Evolutionary conservation across 1,140 invertebrate genomes (phyloP), one percentile per base, ranked within the genome.

Genomic region (Nasonia giraulti): DNA sequence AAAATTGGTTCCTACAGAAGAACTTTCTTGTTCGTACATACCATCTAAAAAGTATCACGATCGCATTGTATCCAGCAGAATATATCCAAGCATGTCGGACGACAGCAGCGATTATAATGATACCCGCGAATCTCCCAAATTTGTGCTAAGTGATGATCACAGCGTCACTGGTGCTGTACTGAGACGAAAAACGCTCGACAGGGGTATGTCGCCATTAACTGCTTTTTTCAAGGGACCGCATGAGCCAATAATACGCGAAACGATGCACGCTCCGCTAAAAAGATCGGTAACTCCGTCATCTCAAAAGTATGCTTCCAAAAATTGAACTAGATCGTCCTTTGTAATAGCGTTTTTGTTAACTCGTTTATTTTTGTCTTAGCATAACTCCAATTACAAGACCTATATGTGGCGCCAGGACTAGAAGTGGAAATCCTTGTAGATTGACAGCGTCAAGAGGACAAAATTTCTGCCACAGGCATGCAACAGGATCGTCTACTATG

Each of bases 1-100:
- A 11, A 89, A 85, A 85, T 82, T 86, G 4, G 62, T 73, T 0
- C 86, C 87, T 7, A 87, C 86, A 14, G 92, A 93, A 82, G 89
- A 91, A 47, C 80, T 92, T 10, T 91, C 91, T 10, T 93, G 92
- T 71, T 92, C 92, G 1, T 93, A 93, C 82, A 44, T 88, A 6
- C 87, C 91, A 4, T 86, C 89, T 1, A 90, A 81, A 31, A 91
- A 88, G 83, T 66, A 27, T 55, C 88, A 55, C 0, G 89, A 92
- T n/a, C 89, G 88, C 31, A 73, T 89, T 55, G 8, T 90, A 20
- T 79, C 27, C 5, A 87, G 86, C 8, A 86, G 86, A 27, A 69
- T 81, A 40, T 37, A 33, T 68, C 71, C 85, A 5, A 89, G 87
- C 80, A 78, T 87, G 50, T 90, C 90, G 0, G 88, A 92, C 5